phyloP scores from a whole-genome alignment of 1,140 invertebrate genomes.

The Phymorhynchus buccinoides region DNA sequence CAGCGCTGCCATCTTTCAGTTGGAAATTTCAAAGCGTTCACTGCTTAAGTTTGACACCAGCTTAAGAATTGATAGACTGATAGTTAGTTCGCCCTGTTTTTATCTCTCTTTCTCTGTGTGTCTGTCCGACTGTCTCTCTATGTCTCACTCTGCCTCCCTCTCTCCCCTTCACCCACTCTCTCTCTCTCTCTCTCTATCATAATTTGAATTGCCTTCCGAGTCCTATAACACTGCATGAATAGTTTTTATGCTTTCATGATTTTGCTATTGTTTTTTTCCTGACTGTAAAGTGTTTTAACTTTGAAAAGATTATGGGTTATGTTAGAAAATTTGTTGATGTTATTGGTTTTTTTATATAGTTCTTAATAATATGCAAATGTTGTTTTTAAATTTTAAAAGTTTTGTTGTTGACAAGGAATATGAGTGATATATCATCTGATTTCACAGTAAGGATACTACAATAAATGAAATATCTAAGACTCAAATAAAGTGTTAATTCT shows the following conservation, averaged over 20 bases:
- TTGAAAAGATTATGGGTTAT: background rate
- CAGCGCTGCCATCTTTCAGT: background rate
- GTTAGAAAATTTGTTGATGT: background rate
- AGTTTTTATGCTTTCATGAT: background rate
- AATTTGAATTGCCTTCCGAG: background rate
- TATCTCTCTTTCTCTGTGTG: background rate
- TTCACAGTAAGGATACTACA: no score
- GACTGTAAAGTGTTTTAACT: background rate
- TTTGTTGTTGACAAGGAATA: background rate
- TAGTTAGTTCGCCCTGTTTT: background rate
- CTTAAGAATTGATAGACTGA: background rate
- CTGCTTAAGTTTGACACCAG: background rate
- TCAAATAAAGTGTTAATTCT: no score
- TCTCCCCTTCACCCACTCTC: background rate
- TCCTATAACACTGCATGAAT: background rate
- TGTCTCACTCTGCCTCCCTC: no score
- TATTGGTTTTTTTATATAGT: background rate
- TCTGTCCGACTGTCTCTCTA: no score
- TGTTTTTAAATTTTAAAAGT: background rate
- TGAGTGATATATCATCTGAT: background rate
- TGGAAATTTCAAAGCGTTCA: background rate
- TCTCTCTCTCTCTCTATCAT: background rate
- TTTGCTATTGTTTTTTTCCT: background rate
- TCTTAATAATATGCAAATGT: background rate
- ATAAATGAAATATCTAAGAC: no score